A percentile compares a stretch with the other conserved stretches of the same genome.
These are phyloP conservation scores for Eospalax fontanierii DNA, from an alignment of 2,797 vertebrate species.

Conservation along the genomic window DNA sequence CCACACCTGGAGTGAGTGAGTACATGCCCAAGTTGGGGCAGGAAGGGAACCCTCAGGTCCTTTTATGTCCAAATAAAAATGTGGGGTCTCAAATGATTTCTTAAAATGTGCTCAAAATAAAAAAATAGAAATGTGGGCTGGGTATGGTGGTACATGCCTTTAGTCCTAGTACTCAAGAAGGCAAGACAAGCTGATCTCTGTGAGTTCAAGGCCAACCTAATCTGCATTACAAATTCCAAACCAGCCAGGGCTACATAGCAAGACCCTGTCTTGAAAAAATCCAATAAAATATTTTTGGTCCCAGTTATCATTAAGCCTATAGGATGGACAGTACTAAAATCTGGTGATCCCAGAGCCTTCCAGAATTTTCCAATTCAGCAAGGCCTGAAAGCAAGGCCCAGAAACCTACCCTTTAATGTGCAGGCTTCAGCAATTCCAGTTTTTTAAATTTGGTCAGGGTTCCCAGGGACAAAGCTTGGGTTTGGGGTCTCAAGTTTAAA, in stretches of 20 bases:
- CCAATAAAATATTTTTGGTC: neutral
- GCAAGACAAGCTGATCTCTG: too few species aligned
- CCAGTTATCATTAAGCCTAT: neutral
- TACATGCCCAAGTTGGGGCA: neutral
- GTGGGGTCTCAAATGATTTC: neutral
- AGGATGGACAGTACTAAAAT: neutral
- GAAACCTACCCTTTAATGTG: neutral
- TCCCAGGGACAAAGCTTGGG: neutral
- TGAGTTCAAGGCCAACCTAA: too few species aligned
- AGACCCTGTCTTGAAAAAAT: too few species aligned
- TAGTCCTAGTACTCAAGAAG: too few species aligned
- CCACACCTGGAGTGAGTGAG: constrained; percentile 26
- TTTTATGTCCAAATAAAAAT: neutral
- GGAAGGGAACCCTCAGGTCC: neutral
- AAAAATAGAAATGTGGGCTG: neutral
- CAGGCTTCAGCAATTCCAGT: neutral
- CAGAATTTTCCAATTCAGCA: neutral
- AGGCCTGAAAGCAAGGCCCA: neutral
- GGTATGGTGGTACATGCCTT: too few species aligned
- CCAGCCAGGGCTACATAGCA: too few species aligned
- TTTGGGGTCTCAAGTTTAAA: neutral
- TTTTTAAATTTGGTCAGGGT: neutral
- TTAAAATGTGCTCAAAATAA: neutral
- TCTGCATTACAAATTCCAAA: too few species aligned
- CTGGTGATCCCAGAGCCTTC: neutral